phyloP scores from a whole-genome alignment of 1,140 invertebrate genomes.

The Theocolax elegans region DNA sequence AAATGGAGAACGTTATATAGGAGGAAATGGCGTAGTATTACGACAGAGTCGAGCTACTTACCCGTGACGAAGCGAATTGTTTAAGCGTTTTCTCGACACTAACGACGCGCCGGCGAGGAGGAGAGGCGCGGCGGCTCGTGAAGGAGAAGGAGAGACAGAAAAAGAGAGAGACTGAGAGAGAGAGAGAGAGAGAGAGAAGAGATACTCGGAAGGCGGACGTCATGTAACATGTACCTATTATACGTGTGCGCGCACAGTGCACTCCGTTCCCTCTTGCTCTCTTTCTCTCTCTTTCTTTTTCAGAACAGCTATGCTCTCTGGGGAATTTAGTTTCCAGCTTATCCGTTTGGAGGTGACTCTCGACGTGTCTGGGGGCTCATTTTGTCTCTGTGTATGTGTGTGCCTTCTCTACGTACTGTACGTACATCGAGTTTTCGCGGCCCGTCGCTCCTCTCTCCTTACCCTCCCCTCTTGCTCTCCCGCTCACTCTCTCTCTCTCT shows the following conservation, averaged over 20 bases:
- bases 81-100: conserved; percentile 42
- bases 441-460: not conserved
- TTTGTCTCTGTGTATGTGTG: not conserved
- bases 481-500: too few species aligned
- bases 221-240: conserved; percentile 43
- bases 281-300: not conserved
- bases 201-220: conserved; percentile 12
- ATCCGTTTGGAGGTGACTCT: conserved; percentile 38
- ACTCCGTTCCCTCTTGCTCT: conserved; percentile 22
- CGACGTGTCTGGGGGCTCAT: not conserved
- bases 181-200: conserved; percentile 14
- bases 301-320: conserved; percentile 5
- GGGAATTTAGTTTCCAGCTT: conserved; percentile 40
- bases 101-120: conserved; percentile 41
- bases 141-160: conserved; percentile 3
- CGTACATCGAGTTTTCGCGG: not conserved
- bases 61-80: conserved; percentile 42
- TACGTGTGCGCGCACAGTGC: conserved; percentile 44
- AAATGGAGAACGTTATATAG: too few species aligned
- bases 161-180: conserved; percentile 16
- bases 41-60: conserved; percentile 50
- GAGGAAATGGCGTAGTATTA: too few species aligned
- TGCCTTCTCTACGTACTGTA: not conserved
- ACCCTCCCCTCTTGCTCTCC: too few species aligned
- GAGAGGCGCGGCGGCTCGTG: conserved; percentile 11